Percentiles rank a stretch among this genome's conserved stretches.
Conservation (phyloP, 2,797 vertebrate species). For the Crocidura indochinensis region DNA sequence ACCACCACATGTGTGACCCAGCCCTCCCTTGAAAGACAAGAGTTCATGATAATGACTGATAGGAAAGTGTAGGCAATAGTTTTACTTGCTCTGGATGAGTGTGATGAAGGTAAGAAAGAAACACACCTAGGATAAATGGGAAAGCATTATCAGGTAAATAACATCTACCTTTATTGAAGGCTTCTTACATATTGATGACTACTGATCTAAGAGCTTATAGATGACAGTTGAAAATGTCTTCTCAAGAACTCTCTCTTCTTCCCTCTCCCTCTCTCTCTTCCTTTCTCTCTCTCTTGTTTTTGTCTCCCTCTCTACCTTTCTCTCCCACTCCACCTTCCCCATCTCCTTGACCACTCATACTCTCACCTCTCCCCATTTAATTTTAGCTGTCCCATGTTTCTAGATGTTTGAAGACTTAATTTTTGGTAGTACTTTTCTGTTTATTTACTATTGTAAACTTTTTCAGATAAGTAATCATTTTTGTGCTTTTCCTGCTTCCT, state of each 20-base stretch:
- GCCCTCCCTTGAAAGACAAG: no score
- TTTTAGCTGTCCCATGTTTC: not conserved
- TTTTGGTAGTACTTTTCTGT: slow-evolving; percentile 29
- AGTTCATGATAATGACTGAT: no score
- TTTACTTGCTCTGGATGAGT: not conserved
- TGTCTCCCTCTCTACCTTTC: no score
- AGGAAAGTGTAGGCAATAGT: no score
- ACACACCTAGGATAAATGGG: not conserved
- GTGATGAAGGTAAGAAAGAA: slow-evolving; percentile 7
- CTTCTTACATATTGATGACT: not conserved
- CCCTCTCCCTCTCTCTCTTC: not conserved
- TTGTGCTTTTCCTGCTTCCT: slow-evolving; percentile 39
- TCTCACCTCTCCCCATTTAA: no score
- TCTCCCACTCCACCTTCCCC: no score
- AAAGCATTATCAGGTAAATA: not conserved
- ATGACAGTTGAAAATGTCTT: slow-evolving; percentile 36
- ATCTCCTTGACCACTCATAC: no score
- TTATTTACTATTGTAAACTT: slow-evolving; percentile 45
- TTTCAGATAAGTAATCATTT: slow-evolving; percentile 11
- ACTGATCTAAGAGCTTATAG: slow-evolving; percentile 2
- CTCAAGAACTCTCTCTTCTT: not conserved
- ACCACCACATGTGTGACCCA: no score
- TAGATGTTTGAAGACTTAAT: slow-evolving; percentile 14
- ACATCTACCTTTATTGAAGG: not conserved
- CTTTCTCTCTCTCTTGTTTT: not conserved